Conservation (phyloP, 2,797 vertebrate species). For the Rhynchonycteris naso region DNA sequence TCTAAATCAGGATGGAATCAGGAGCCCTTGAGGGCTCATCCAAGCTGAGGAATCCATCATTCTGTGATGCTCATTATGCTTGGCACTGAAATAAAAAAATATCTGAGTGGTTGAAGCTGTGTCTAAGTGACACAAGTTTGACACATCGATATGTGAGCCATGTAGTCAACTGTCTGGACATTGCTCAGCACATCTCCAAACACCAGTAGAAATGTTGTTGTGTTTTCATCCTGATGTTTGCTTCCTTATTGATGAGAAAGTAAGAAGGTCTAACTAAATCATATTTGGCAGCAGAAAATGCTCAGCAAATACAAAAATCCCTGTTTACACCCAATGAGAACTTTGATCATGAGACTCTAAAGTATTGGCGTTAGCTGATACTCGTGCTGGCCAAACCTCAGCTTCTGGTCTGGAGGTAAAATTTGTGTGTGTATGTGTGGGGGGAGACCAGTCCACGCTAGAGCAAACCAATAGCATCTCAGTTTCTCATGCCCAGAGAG, state of each 20-base stretch:
- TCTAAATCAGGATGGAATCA: not conserved
- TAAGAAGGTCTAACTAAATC: not conserved
- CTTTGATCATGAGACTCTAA: not conserved
- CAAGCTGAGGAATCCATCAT: not conserved
- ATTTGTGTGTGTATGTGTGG: not conserved
- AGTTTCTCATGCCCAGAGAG: not conserved
- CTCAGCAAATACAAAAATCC: not conserved
- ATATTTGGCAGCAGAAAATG: not conserved
- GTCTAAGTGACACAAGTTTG: not conserved
- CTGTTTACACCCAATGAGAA: not conserved
- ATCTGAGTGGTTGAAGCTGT: not conserved
- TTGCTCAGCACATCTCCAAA: not conserved
- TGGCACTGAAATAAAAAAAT: not conserved
- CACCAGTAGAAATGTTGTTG: not conserved
- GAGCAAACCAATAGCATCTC: not conserved
- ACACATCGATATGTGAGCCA: not conserved
- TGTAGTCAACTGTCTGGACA: not conserved
- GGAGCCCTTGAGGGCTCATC: not conserved
- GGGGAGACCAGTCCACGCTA: too few relatives aligned
- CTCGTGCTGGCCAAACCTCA: not conserved
- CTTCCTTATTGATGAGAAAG: not conserved
- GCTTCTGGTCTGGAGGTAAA: not conserved
- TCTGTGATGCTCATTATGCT: not conserved
- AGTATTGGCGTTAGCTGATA: not conserved
- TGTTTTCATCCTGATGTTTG: not conserved